Base-by-base conservation (phyloP, 2,888 invertebrate species). In the Drosophila sordidapex region DNA sequence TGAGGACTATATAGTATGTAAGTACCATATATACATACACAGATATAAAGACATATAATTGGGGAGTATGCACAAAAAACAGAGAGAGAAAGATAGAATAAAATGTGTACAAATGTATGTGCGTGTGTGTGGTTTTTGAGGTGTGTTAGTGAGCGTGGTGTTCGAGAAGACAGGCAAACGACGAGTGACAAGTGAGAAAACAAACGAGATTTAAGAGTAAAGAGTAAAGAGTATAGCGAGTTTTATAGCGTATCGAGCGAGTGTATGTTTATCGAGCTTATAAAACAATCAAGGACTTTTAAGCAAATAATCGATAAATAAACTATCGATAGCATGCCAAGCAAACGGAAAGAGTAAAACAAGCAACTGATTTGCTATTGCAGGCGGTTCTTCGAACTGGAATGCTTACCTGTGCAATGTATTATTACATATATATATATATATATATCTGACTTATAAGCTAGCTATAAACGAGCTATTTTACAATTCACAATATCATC, bases 391-490 rank as follows among this genome's bases (percentile, higher is more conserved):
- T 70, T 67, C 74, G 40, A 70, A 70, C 66, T 70, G 60, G 8
- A 61, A 70, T 66, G 79, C 79, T 80, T 80, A 80, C 79, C 79
- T 80, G 79, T 79, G 79, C 79, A 79, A 58, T 70, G 40, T 68
- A 74, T 69, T 27, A 43, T 43, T 54, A 56, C 27, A 56, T 27
- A 27, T 58, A 46, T 18, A 18, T 38, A 52, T 11, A 13, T 52
- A 29, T 48, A 36, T 58, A 40, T 57, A 64, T 48, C 70, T 74
- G 74, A 59, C 78, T 78, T 78, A 75, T 52, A 31, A 57, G 21
- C 67, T 83, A 74, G 51, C 63, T 76, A 70, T 53, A 38, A 62
- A 74, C 65, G 35, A 52, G 27, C 43, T 57, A 57, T 43, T 60
- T 53, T 51, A 70, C 54, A 66, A 40, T 54, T 48, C 53, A 69